These are phyloP conservation scores for Hyla sarda DNA, from an alignment of 2,113 vertebrate species.

Conservation along the genomic window DNA sequence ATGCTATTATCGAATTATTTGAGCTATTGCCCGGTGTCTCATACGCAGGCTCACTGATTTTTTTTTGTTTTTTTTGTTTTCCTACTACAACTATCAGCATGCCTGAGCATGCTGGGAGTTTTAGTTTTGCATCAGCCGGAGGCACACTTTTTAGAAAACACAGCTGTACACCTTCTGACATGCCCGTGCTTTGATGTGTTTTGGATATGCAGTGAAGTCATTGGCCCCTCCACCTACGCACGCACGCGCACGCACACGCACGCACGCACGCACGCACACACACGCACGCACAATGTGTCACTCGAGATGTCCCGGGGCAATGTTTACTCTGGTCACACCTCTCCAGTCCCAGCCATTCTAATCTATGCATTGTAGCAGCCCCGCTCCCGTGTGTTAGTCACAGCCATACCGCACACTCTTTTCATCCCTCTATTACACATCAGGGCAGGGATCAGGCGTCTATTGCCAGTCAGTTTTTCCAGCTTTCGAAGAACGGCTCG, in stretches of 20 bases:
- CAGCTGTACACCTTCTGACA: background rate
- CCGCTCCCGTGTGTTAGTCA: background rate
- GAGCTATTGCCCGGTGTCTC: background rate
- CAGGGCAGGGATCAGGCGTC: background rate
- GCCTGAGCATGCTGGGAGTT: no score
- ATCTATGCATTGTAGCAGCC: background rate
- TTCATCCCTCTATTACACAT: background rate
- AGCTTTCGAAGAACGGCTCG: slow-evolving; percentile 32
- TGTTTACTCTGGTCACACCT: background rate
- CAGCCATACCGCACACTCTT: background rate
- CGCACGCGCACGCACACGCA: no score
- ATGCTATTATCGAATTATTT: background rate
- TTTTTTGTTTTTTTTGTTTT: background rate
- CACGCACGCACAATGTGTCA: no score
- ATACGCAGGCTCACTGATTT: background rate
- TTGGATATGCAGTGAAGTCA: background rate
- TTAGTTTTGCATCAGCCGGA: no score
- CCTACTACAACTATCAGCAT: no score
- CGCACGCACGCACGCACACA: no score
- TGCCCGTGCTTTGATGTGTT: background rate
- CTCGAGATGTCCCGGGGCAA: background rate
- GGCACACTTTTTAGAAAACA: no score
- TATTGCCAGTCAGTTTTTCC: background rate
- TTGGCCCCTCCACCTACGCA: background rate
- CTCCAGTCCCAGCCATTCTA: background rate